Evolutionary conservation across 2,113 vertebrate genomes (phyloP).

Genomic region (Vombatus ursinus): DNA sequence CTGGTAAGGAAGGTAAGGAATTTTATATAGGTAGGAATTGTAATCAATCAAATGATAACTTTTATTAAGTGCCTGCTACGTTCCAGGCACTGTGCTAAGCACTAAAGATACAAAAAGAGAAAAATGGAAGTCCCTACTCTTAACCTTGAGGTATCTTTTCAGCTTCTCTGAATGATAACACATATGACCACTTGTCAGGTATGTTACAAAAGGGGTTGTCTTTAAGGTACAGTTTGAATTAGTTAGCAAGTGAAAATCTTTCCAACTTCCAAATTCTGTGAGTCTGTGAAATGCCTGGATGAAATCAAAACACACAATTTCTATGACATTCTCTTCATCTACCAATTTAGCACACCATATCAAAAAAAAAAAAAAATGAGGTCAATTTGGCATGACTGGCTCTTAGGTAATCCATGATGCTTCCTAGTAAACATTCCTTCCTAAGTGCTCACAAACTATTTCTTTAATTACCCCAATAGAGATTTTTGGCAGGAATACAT

Average conservation of each 20-base stretch:
- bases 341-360: not conserved
- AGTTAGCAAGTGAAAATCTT: not conserved
- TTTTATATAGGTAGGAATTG: not conserved
- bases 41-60: not conserved
- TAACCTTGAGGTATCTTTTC: not conserved
- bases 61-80: not conserved
- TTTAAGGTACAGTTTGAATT: not conserved
- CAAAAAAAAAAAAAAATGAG: not conserved
- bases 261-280: not conserved
- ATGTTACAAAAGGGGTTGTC: not conserved
- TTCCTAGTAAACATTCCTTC: not conserved
- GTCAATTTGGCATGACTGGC: not conserved
- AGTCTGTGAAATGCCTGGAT: not conserved
- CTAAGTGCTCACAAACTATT: not conserved
- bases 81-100: not conserved
- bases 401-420: not conserved
- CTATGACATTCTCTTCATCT: not conserved
- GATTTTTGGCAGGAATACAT: not conserved
- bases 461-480: not conserved
- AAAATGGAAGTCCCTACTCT: not conserved
- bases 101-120: not conserved
- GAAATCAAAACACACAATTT: not conserved
- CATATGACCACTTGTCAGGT: not conserved
- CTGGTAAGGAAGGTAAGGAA: slow-evolving; percentile 14
- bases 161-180: not conserved